These are phyloP conservation scores for Aplocera efformata DNA, from an alignment of 2,888 invertebrate genomes.

Conservation along the genomic window DNA sequence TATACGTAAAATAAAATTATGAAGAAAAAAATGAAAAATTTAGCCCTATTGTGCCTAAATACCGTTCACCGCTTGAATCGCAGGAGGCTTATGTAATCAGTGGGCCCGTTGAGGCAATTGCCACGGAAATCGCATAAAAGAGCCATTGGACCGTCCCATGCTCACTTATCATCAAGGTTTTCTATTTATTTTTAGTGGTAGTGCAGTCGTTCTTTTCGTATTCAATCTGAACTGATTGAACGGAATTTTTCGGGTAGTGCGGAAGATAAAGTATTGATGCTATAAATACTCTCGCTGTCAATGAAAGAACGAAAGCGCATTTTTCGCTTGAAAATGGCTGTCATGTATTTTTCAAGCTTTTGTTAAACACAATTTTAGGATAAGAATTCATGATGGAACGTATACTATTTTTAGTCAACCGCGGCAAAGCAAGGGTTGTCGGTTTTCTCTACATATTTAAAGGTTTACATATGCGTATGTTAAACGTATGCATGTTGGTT, in stretches of 20 bases:
- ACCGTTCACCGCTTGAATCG: constrained; percentile 39
- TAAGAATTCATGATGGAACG: too few relatives aligned
- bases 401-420: too few relatives aligned
- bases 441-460: too few relatives aligned
- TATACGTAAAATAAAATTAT: constrained; percentile 35
- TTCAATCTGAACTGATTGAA: constrained; percentile 19
- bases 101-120: constrained; percentile 52
- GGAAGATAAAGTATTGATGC: not conserved
- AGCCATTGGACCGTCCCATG: constrained; percentile 34
- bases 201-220: constrained; percentile 25
- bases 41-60: constrained; percentile 39
- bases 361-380: too few relatives aligned
- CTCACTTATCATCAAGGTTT: constrained; percentile 42
- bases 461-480: too few relatives aligned
- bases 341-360: too few relatives aligned
- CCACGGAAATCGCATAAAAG: constrained; percentile 54
- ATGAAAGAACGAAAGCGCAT: too few relatives aligned
- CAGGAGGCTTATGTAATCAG: constrained; percentile 53
- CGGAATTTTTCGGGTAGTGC: constrained; percentile 1
- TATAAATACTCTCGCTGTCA: not conserved
- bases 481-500: too few relatives aligned
- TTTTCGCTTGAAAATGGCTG: too few relatives aligned
- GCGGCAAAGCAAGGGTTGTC: too few relatives aligned
- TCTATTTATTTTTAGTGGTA: constrained; percentile 42
- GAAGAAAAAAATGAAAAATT: too few relatives aligned